Evolutionary conservation across 2,797 vertebrate species (phyloP).

Genomic region (Circus cinereus): DNA sequence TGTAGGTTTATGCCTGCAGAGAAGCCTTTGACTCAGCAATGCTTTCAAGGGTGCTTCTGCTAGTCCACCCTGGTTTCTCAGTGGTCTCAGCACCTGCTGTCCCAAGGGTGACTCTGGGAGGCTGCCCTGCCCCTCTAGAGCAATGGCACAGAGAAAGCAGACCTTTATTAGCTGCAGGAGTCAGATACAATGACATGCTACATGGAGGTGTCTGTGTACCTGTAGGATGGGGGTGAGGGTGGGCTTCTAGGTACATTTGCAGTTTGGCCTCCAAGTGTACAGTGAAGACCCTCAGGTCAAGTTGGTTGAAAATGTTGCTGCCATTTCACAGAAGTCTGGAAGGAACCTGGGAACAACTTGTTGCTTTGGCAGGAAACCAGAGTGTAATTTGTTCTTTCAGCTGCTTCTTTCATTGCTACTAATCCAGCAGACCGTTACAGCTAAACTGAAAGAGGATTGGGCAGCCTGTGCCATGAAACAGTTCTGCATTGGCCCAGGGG

Average conservation of each 20-base stretch:
- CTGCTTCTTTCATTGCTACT: slow-evolving; percentile 35
- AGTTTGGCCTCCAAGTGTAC: not conserved
- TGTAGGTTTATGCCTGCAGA: not conserved
- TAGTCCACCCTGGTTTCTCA: not conserved
- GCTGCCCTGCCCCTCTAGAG: not conserved
- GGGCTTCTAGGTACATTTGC: not conserved
- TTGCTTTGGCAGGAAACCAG: slow-evolving; percentile 34
- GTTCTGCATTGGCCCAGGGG: not conserved
- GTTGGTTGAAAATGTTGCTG: not conserved
- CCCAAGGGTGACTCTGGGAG: not conserved
- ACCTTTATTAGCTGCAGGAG: not conserved
- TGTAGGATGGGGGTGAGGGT: not conserved
- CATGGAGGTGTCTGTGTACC: not conserved
- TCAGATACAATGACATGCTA: not conserved
- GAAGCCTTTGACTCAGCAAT: not conserved
- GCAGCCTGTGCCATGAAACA: not conserved
- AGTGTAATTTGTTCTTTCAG: not conserved
- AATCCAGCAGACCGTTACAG: not conserved
- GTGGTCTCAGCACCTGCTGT: not conserved
- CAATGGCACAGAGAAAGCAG: not conserved
- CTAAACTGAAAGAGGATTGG: not conserved
- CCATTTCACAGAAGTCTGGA: not conserved
- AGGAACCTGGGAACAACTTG: slow-evolving; percentile 1
- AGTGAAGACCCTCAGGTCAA: not conserved
- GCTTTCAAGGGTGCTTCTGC: not conserved